Conservation (phyloP, 2,888 invertebrate genomes). For the Petrolisthes manimaculis region DNA sequence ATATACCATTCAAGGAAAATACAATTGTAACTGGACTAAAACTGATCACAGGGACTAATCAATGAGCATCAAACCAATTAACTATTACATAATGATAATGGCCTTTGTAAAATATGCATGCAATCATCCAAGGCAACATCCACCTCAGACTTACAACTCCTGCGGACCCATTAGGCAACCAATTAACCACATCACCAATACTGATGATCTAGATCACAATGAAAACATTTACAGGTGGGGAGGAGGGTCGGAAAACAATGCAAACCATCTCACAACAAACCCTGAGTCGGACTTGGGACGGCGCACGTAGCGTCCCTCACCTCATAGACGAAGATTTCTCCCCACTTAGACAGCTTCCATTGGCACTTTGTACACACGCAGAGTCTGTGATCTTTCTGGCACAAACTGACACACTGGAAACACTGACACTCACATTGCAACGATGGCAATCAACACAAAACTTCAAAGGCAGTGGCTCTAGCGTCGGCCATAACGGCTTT, state of each 20-base stretch:
- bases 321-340: conserved; percentile 38
- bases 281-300: conserved; percentile 39
- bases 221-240: not conserved
- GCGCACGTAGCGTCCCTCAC: conserved; percentile 49
- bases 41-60: too few species aligned
- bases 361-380: conserved; percentile 6
- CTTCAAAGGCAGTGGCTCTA: conserved; percentile 37
- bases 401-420: conserved; percentile 32
- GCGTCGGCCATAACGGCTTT: conserved; percentile 60
- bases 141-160: not conserved
- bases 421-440: conserved; percentile 36
- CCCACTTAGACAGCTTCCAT: conserved; percentile 25
- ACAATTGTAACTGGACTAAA: too few species aligned
- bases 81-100: conserved; percentile 36
- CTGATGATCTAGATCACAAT: conserved; percentile 5
- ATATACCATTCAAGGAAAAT: too few species aligned
- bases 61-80: not conserved
- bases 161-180: not conserved
- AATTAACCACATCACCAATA: conserved; percentile 19
- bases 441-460: conserved; percentile 46
- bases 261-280: conserved; percentile 51
- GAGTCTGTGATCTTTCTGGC: conserved; percentile 34
- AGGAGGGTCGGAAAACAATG: conserved; percentile 9
- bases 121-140: conserved; percentile 25
- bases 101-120: conserved; percentile 31